A percentile compares a stretch with the other conserved stretches of the same genome.
Evolutionary conservation across 2,797 vertebrate genomes (phyloP).

Genomic region (Acanthopagrus latus): DNA sequence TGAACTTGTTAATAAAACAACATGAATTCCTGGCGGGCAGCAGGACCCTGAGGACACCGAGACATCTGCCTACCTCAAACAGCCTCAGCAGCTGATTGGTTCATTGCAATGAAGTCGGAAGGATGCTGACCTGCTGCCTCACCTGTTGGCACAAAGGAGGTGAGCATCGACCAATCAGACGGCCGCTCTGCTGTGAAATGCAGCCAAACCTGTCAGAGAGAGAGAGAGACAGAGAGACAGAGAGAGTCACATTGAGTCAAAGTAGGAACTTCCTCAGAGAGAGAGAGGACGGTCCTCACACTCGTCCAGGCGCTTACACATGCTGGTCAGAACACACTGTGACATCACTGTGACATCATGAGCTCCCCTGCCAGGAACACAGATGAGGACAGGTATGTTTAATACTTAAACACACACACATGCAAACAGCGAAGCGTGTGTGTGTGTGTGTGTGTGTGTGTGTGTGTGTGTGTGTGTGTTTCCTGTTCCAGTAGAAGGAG

Average conservation of each 20-base stretch:
- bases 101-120: constrained; percentile 33
- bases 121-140: constrained; percentile 40
- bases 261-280: constrained; percentile 26
- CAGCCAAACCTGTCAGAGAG: constrained; percentile 73
- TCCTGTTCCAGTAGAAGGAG: constrained; percentile 46
- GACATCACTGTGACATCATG: constrained; percentile 76
- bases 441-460: not conserved
- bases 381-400: constrained; percentile 64
- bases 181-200: constrained; percentile 67
- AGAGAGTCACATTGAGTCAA: constrained; percentile 29
- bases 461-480: constrained; percentile 15
- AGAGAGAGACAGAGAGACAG: constrained; percentile 39
- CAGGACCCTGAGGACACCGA: constrained; percentile 31
- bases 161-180: constrained; percentile 67
- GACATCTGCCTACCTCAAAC: constrained; percentile 18
- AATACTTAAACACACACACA: not conserved
- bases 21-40: not conserved
- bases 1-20: too few species aligned
- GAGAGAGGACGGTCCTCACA: constrained; percentile 1
- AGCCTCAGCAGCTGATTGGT: constrained; percentile 44
- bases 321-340: constrained; percentile 50
- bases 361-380: constrained; percentile 49
- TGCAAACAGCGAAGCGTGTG: not conserved
- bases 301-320: constrained; percentile 35
- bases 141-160: constrained; percentile 59